These are phyloP conservation scores for Fopius arisanus DNA, from an alignment of 1,140 invertebrate species.

Conservation along the genomic window DNA sequence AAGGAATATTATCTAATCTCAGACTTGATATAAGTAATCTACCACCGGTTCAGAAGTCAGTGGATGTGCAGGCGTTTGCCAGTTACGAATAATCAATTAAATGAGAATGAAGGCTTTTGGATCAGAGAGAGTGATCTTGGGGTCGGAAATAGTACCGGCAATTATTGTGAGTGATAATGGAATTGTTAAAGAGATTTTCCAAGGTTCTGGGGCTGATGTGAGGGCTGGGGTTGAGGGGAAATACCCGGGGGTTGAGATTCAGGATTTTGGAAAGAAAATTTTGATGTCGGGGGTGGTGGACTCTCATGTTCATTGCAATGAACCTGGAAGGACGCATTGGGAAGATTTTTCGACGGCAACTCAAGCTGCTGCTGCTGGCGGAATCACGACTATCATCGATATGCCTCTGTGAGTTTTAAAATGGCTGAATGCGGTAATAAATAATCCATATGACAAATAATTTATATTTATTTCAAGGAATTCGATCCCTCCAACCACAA, in stretches of 20 bases:
- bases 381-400: slow-evolving; percentile 77
- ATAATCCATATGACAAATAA: no score
- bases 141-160: slow-evolving; percentile 35
- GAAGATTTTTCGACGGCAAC: slow-evolving; percentile 77
- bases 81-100: neutral
- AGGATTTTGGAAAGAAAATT: slow-evolving; percentile 69
- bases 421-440: no score
- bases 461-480: slow-evolving; percentile 65
- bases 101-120: slow-evolving; percentile 29
- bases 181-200: slow-evolving; percentile 38
- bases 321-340: slow-evolving; percentile 80
- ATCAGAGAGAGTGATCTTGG: slow-evolving; percentile 37
- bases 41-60: neutral
- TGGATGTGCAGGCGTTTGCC: neutral
- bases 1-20: neutral
- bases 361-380: slow-evolving; percentile 75
- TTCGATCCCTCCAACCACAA: slow-evolving; percentile 75
- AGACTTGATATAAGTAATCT: neutral
- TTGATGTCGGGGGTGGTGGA: slow-evolving; percentile 86
- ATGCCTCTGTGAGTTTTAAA: slow-evolving; percentile 72
- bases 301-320: slow-evolving; percentile 88
- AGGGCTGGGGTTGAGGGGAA: slow-evolving; percentile 7
- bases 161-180: slow-evolving; percentile 37
- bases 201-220: slow-evolving; percentile 15
- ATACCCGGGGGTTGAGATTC: slow-evolving; percentile 31